phyloP scores from a whole-genome alignment of 2,888 invertebrate genomes.

The Parnassius mnemosyne region DNA sequence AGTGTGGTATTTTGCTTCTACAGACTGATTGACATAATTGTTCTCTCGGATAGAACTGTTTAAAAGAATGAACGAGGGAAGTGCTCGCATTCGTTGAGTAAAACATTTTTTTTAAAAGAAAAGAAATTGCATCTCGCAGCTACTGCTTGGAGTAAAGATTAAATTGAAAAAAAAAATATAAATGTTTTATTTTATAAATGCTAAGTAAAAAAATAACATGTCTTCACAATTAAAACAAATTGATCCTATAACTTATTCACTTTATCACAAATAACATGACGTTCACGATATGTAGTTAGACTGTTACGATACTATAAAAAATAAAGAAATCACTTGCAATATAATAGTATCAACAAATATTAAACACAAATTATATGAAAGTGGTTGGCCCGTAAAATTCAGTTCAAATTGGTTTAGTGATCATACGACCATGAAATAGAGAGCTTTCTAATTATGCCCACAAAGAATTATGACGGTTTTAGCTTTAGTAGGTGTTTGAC shows the following conservation, averaged over 20 bases:
- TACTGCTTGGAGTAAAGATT: constrained; percentile 9
- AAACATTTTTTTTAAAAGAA: constrained; percentile 16
- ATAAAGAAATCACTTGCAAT: neutral
- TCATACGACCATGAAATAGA: constrained; percentile 27
- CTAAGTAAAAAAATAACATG: no score
- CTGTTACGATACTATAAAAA: no score
- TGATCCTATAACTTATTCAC: no score
- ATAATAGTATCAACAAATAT: constrained; percentile 14
- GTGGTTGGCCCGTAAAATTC: constrained; percentile 25
- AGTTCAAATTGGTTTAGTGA: constrained; percentile 28
- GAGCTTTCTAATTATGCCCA: constrained; percentile 26
- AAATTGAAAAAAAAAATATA: constrained; percentile 5
- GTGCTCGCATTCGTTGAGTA: constrained; percentile 14
- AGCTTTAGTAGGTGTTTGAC: constrained; percentile 15
- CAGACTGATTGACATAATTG: constrained; percentile 25
- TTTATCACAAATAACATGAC: no score
- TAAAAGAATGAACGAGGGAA: constrained; percentile 24
- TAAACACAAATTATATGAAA: constrained; percentile 24
- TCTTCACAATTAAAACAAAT: no score
- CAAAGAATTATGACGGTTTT: constrained; percentile 25
- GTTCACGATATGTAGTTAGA: no score
- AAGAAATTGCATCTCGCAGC: constrained; percentile 1
- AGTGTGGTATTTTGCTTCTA: constrained; percentile 10
- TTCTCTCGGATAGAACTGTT: constrained; percentile 23
- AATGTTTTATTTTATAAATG: neutral